phyloP scores from a whole-genome alignment of 2,797 vertebrate species.

The Valencia hispanica region DNA sequence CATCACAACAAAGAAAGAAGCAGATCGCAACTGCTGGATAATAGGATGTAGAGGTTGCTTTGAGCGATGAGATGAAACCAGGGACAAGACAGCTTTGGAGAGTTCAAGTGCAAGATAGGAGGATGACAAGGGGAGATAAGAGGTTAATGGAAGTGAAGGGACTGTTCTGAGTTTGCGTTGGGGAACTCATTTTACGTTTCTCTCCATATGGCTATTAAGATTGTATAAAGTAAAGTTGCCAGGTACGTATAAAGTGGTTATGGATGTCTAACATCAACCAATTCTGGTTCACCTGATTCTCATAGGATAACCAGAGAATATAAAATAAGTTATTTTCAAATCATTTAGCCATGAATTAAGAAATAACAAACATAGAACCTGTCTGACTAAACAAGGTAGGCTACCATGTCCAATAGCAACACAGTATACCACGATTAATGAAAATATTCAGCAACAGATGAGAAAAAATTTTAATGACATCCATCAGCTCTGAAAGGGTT shows the following conservation, averaged over 20 bases:
- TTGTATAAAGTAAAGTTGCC: background rate
- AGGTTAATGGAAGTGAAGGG: background rate
- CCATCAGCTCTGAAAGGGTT: too few relatives aligned
- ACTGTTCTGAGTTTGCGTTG: background rate
- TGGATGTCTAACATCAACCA: too few relatives aligned
- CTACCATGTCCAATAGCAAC: background rate
- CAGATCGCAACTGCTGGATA: conserved; percentile 50
- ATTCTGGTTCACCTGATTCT: too few relatives aligned
- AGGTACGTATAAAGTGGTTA: background rate
- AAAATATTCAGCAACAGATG: background rate
- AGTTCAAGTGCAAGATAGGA: conserved; percentile 49
- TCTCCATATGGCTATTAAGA: background rate
- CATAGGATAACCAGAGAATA: background rate
- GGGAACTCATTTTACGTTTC: background rate
- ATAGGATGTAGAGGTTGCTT: conserved; percentile 57
- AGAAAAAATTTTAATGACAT: background rate
- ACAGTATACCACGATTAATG: background rate
- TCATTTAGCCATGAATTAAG: background rate
- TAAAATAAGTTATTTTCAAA: background rate
- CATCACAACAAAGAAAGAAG: conserved; percentile 62
- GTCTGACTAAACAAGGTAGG: background rate
- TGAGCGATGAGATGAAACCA: conserved; percentile 63
- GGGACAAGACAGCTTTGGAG: conserved; percentile 46
- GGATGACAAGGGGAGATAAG: conserved; percentile 44
- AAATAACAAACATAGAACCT: background rate